Evolutionary conservation across 2,797 vertebrate species (phyloP).

Genomic region (Nyctibius grandis): DNA sequence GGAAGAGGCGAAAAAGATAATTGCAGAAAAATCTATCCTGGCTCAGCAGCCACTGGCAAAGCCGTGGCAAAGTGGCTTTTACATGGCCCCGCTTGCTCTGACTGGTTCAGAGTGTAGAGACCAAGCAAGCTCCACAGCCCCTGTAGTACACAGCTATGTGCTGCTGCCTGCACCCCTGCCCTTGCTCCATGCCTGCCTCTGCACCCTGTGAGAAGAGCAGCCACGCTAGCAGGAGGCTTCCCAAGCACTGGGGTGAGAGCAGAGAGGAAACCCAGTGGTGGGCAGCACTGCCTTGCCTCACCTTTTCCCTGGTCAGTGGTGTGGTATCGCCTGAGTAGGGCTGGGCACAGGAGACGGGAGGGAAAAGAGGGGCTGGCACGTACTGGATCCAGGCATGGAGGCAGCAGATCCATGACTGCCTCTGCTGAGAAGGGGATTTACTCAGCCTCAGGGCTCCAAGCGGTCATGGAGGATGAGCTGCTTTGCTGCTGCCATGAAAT

Average conservation of each 20-base stretch:
- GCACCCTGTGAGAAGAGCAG: neutral
- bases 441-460: neutral
- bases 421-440: neutral
- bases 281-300: neutral
- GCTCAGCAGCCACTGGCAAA: neutral
- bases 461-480: neutral
- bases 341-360: neutral
- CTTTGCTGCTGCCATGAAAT: neutral
- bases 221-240: accelerated
- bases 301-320: neutral
- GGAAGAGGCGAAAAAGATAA: neutral
- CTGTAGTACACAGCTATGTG: accelerated
- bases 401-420: neutral
- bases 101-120: accelerated
- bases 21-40: neutral
- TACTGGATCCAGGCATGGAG: neutral
- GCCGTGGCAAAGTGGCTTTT: neutral
- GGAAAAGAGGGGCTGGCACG: neutral
- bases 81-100: neutral
- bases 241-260: accelerated
- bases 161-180: neutral
- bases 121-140: neutral
- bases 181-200: accelerated
- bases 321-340: accelerated
- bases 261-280: neutral